phyloP scores from a whole-genome alignment of 2,113 vertebrate genomes.

The Gasterosteus nipponicus region DNA sequence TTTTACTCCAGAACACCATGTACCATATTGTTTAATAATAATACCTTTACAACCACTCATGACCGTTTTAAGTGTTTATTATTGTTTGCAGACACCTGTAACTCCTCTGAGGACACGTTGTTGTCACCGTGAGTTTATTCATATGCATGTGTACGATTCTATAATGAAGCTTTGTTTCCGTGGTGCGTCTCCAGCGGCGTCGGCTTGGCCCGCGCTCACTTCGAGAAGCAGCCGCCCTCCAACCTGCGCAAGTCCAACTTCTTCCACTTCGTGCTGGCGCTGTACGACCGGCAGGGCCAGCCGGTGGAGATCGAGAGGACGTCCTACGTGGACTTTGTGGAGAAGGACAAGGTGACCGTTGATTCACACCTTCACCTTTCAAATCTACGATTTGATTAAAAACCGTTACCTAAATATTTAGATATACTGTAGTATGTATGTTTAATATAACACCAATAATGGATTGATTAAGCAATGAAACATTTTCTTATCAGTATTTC shows the following conservation, averaged over 20 bases:
- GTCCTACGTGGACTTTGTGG: constrained; percentile 95
- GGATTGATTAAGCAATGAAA: neutral
- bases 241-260: constrained; percentile 98
- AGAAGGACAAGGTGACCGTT: constrained; percentile 90
- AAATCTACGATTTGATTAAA: too few relatives aligned
- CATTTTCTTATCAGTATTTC: too few relatives aligned
- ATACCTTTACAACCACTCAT: too few relatives aligned
- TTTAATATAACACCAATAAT: neutral
- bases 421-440: too few relatives aligned
- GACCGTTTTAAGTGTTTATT: too few relatives aligned
- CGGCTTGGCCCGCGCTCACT: constrained; percentile 93
- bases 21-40: too few relatives aligned
- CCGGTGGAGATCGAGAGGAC: constrained; percentile 97
- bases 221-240: constrained; percentile 97
- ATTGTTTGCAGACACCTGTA: neutral
- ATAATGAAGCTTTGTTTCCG: neutral
- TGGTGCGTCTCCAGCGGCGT: constrained; percentile 84
- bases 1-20: too few relatives aligned
- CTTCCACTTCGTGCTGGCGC: constrained; percentile 97
- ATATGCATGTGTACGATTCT: neutral
- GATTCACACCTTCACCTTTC: too few relatives aligned
- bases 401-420: too few relatives aligned
- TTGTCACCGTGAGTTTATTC: neutral
- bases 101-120: too few relatives aligned
- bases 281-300: constrained; percentile 97